Base-by-base conservation (phyloP, 2,113 vertebrate genomes). In the Ictidomys tridecemlineatus region DNA sequence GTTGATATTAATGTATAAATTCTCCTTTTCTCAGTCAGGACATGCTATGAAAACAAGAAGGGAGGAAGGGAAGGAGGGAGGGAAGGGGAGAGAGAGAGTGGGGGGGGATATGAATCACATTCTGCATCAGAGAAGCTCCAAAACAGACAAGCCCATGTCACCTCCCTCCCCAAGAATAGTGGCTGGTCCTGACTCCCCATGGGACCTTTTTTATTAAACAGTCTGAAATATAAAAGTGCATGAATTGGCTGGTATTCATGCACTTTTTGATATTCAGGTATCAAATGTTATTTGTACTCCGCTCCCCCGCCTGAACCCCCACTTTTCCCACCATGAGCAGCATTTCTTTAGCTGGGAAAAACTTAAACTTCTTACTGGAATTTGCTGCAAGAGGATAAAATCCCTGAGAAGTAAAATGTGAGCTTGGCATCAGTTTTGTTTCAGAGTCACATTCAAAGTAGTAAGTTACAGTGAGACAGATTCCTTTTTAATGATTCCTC, bases 351-450 rank as follows among this genome's bases (percentile, higher is more conserved):
- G 45, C 87, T 93, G 95, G 89, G 92, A 96, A 93, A 93, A 82
- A 67, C 53, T 78, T 90, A 97, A 94, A 80, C 89, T 85, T 92
- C 96, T 97, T 97, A 95, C 92, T 30, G 73, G 96, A 97, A 97
- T 97, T 94, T 85, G 83, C 67, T 84, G 67, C 48, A 39, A 53
- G 95, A 94, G 84, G 89, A 91, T 96, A 95, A 97, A 96, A 95
- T 97, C 84, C 84, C 93, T 72, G 83, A 34, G 4, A 93, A 85
- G 79, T 45, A 88, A 96, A 85, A 83, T 94, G 84, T 78, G 85
- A 96, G 80, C 74, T 86, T 93, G 96, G 83, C 84, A 89, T 78
- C 72, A 20, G 72, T 85, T 95, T 83, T 94, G 67, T 90, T 91
- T 85, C 77, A 73, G 91, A 77, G 20, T 61, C 37, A 2, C 72